Evolutionary conservation across 2,888 invertebrate species (phyloP).

Genomic region (Melanotus villosus): DNA sequence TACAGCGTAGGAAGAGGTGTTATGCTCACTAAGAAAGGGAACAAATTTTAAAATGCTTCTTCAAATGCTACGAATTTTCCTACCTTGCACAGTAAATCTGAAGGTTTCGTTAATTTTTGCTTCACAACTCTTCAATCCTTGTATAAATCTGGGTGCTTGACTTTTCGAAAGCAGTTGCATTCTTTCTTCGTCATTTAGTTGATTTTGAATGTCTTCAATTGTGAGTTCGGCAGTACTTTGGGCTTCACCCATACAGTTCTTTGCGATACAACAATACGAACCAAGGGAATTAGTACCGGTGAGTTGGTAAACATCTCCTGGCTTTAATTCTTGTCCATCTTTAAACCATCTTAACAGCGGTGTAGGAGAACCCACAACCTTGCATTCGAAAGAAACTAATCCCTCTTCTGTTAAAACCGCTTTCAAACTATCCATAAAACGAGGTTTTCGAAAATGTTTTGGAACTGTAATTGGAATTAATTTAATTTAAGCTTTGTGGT

Average conservation of each 20-base stretch:
- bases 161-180: slow-evolving; percentile 81
- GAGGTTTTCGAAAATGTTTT: slow-evolving; percentile 89
- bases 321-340: slow-evolving; percentile 91
- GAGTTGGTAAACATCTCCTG: slow-evolving; percentile 92
- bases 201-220: slow-evolving; percentile 91
- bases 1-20: slow-evolving; percentile 85
- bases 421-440: slow-evolving; percentile 91
- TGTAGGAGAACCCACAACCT: slow-evolving; percentile 93
- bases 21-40: slow-evolving; percentile 76
- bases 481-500: no score
- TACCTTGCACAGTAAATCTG: slow-evolving; percentile 86
- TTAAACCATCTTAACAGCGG: slow-evolving; percentile 92
- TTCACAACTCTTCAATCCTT: slow-evolving; percentile 86
- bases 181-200: slow-evolving; percentile 89
- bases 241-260: slow-evolving; percentile 92
- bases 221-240: slow-evolving; percentile 90
- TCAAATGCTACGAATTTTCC: not conserved
- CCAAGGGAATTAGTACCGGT: slow-evolving; percentile 92
- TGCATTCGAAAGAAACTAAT: slow-evolving; percentile 92
- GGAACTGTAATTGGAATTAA: slow-evolving; percentile 77
- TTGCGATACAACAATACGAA: slow-evolving; percentile 90
- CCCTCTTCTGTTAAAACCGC: slow-evolving; percentile 93
- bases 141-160: slow-evolving; percentile 87
- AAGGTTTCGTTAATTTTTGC: slow-evolving; percentile 87
- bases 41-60: no score